These are phyloP conservation scores for Echiichthys vipera DNA, from an alignment of 2,797 vertebrate genomes.

Conservation along the genomic window DNA sequence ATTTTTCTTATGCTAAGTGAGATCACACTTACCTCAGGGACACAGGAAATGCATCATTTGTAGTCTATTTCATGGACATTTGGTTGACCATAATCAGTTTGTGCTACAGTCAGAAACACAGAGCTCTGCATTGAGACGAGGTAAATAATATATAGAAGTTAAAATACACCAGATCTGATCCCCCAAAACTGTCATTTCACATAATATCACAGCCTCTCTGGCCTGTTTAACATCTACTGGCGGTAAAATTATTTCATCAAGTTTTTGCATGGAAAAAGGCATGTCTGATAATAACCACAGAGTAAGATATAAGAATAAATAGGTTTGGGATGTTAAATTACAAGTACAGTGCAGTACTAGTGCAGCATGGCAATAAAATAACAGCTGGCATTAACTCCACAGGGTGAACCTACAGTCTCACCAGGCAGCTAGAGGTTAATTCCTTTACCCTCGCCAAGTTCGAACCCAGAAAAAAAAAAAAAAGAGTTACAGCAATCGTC, in stretches of 20 bases:
- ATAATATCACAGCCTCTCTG: neutral
- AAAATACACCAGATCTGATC: slow-evolving; percentile 33
- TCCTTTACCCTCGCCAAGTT: slow-evolving; percentile 56
- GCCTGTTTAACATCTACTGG: neutral
- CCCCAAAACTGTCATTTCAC: slow-evolving; percentile 12
- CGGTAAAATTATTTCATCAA: neutral
- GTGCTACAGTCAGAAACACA: slow-evolving; percentile 4
- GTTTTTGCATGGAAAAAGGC: neutral
- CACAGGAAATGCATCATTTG: slow-evolving; percentile 6
- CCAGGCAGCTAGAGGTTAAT: slow-evolving; percentile 60
- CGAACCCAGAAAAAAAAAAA: slow-evolving; percentile 53
- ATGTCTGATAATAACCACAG: neutral
- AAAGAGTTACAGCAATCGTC: slow-evolving; percentile 50
- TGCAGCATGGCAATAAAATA: slow-evolving; percentile 9
- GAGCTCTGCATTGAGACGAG: slow-evolving; percentile 22
- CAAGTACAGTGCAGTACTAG: neutral
- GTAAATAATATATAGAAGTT: slow-evolving; percentile 39
- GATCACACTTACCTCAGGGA: neutral
- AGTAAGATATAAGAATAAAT: neutral
- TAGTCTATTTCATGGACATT: neutral
- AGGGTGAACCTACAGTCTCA: slow-evolving; percentile 26
- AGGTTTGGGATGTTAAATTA: neutral
- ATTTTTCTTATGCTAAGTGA: slow-evolving; percentile 1
- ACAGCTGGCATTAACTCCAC: slow-evolving; percentile 25
- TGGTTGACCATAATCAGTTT: too few relatives aligned